phyloP scores from a whole-genome alignment of 2,113 vertebrate species.

The Ardeotis arabs region DNA sequence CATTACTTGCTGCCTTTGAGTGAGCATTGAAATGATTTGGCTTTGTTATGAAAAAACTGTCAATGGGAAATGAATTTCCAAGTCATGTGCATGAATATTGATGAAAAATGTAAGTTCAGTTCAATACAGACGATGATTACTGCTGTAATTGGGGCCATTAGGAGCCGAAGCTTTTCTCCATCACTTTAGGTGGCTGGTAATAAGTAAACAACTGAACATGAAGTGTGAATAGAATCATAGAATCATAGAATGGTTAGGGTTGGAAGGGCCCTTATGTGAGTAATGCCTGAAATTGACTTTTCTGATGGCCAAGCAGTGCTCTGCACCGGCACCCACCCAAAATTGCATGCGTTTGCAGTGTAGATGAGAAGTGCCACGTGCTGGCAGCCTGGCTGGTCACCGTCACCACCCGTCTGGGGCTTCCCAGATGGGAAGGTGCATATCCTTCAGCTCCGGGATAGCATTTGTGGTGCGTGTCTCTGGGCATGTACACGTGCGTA shows the following conservation, averaged over 20 bases:
- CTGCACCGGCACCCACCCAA: background rate
- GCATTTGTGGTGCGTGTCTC: too few relatives aligned
- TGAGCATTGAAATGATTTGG: background rate
- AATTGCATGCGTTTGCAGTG: fast-evolving
- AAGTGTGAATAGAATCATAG: background rate
- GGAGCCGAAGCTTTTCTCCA: background rate
- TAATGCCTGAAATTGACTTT: background rate
- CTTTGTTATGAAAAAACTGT: background rate
- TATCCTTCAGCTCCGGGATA: background rate
- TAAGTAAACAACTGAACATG: background rate
- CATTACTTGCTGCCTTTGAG: constrained; percentile 21
- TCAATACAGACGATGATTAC: background rate
- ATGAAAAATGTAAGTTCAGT: background rate
- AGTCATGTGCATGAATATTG: constrained; percentile 31
- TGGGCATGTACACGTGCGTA: fast-evolving
- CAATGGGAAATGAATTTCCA: constrained; percentile 48
- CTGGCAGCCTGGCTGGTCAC: background rate
- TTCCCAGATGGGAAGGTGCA: background rate
- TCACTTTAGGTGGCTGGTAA: background rate
- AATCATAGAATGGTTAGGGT: too few relatives aligned
- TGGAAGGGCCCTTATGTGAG: background rate
- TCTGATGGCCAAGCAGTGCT: background rate
- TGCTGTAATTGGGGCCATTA: constrained; percentile 27
- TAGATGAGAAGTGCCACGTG: background rate
- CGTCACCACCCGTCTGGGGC: fast-evolving